Conservation (phyloP, 2,113 vertebrate genomes). For the Grantiella picta region DNA sequence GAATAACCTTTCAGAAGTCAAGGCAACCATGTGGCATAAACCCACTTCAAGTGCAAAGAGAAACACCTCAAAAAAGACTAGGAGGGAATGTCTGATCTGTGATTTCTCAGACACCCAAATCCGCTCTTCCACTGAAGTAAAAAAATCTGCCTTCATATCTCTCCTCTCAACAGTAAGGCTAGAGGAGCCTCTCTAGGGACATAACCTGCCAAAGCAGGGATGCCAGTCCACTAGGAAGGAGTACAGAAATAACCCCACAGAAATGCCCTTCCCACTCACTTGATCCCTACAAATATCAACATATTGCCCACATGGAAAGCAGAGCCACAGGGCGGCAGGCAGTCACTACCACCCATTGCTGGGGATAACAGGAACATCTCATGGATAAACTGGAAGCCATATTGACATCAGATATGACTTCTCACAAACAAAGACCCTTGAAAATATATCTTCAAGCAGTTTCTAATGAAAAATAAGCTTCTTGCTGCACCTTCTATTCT, state of each 20-base stretch:
- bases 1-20: background rate
- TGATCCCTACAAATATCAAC: background rate
- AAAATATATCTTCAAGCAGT: background rate
- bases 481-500: background rate
- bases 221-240: background rate
- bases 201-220: background rate
- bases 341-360: background rate
- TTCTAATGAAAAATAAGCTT: background rate
- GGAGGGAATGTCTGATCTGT: background rate
- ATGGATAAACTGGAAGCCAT: background rate
- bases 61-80: background rate
- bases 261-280: background rate
- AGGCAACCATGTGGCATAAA: background rate
- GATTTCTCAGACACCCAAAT: background rate
- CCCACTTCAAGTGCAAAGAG: background rate
- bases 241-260: background rate
- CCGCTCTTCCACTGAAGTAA: background rate
- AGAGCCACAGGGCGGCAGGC: background rate
- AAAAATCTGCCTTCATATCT: background rate
- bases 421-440: background rate
- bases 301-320: background rate
- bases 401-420: background rate
- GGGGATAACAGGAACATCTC: rapidly evolving
- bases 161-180: background rate
- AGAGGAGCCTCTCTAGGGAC: background rate